Conservation (phyloP, 2,888 invertebrate species). For the Drosophila neotestacea region DNA sequence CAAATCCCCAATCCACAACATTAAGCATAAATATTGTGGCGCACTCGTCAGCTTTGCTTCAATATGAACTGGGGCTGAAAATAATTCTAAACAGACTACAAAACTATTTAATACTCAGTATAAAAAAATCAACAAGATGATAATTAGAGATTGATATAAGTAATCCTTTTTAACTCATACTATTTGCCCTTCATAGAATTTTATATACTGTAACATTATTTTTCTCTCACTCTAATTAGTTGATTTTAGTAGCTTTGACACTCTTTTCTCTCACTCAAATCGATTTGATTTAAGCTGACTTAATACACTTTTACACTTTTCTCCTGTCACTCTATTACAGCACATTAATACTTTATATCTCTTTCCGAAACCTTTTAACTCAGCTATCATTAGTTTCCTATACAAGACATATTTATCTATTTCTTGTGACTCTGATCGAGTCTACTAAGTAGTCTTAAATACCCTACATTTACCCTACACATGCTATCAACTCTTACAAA, state of each 20-base stretch:
- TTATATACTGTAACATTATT: not conserved
- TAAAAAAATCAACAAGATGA: not conserved
- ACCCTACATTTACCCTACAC: not conserved
- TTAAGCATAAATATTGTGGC: slow-evolving; percentile 48
- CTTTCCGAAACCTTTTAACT: not conserved
- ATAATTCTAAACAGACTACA: not conserved
- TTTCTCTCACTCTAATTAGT: not conserved
- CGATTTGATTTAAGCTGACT: no score
- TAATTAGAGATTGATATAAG: not conserved
- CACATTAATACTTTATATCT: not conserved
- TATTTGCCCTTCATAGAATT: no score
- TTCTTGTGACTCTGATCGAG: no score
- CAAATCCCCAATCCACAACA: slow-evolving; percentile 16
- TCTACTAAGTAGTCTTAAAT: not conserved
- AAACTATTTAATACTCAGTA: slow-evolving; percentile 18
- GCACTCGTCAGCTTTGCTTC: slow-evolving; percentile 32
- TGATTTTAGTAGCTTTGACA: no score
- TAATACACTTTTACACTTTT: not conserved
- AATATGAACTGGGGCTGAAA: slow-evolving; percentile 22
- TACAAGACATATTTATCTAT: not conserved
- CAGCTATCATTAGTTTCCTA: not conserved
- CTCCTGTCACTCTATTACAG: not conserved
- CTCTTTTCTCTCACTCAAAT: no score
- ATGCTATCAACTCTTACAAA: slow-evolving; percentile 5
- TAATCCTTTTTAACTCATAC: no score